Conservation (phyloP, 2,888 invertebrate genomes). For the Xanthia icteritia region DNA sequence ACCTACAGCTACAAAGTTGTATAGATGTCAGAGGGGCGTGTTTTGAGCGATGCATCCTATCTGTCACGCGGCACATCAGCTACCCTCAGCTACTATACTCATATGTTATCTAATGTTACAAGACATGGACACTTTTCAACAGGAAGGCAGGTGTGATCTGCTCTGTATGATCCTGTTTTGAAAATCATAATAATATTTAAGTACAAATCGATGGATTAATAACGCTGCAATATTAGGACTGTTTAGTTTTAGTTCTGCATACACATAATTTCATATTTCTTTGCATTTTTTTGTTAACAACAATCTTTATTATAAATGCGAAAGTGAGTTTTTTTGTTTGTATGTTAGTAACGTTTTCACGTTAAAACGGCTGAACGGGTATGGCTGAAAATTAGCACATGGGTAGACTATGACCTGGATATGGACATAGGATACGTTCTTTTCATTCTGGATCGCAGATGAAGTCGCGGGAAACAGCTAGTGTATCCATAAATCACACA, state of each 20-base stretch:
- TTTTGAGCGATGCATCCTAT: slow-evolving; percentile 66
- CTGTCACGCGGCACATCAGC: slow-evolving; percentile 58
- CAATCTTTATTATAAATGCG: no score
- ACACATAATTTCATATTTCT: background rate
- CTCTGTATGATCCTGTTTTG: background rate
- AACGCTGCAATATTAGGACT: background rate
- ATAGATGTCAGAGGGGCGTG: slow-evolving; percentile 56
- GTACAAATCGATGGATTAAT: background rate
- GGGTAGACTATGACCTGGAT: no score
- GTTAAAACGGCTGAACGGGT: no score
- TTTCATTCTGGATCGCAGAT: no score
- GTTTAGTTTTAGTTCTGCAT: background rate
- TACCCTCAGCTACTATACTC: slow-evolving; percentile 16
- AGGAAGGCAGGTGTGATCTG: slow-evolving; percentile 14
- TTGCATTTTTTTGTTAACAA: background rate
- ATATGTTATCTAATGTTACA: slow-evolving; percentile 37
- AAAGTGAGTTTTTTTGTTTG: no score
- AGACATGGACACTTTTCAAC: slow-evolving; percentile 22
- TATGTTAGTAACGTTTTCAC: no score
- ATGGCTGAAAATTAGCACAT: no score
- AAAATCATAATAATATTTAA: background rate
- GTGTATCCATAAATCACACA: background rate
- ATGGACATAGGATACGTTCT: no score
- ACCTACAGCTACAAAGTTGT: background rate
- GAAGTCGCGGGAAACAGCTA: no score